Percentiles rank a stretch among this genome's conserved stretches.
These are phyloP conservation scores for Drosophila gaucha DNA, from an alignment of 2,888 invertebrate genomes.

Conservation along the genomic window DNA sequence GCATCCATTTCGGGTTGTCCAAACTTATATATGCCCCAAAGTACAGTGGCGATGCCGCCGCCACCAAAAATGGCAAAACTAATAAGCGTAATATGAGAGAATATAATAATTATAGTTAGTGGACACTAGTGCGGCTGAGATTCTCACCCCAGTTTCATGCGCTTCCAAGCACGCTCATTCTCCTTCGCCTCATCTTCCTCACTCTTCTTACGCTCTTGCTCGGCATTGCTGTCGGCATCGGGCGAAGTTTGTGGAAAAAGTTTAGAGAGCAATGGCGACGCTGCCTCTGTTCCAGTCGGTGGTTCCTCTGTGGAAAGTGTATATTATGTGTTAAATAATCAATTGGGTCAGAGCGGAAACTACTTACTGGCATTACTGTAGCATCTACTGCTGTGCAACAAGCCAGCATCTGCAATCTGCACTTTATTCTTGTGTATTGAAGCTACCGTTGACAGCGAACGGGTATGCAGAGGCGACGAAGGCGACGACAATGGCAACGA, in stretches of 20 bases:
- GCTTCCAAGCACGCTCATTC: slow-evolving; percentile 89
- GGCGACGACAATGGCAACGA: slow-evolving; percentile 3
- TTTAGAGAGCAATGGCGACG: slow-evolving; percentile 85
- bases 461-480: slow-evolving; percentile 3
- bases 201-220: slow-evolving; percentile 86
- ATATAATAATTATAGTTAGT: not conserved
- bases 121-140: not conserved
- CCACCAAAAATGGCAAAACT: slow-evolving; percentile 88
- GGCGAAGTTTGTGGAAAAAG: slow-evolving; percentile 87
- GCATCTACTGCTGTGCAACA: slow-evolving; percentile 21
- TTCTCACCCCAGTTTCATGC: slow-evolving; percentile 89
- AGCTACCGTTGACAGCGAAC: slow-evolving; percentile 18
- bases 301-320: slow-evolving; percentile 26
- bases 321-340: slow-evolving; percentile 27
- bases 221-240: slow-evolving; percentile 85
- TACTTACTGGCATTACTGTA: slow-evolving; percentile 67
- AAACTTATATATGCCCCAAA: slow-evolving; percentile 88
- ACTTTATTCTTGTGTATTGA: slow-evolving; percentile 8
- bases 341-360: not conserved
- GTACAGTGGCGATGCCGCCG: slow-evolving; percentile 86
- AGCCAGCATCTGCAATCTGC: slow-evolving; percentile 3
- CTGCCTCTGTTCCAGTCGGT: slow-evolving; percentile 4
- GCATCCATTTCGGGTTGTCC: slow-evolving; percentile 91
- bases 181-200: slow-evolving; percentile 87
- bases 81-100: no score